phyloP scores from a whole-genome alignment of 1,140 invertebrate genomes.

The Drosophila oshimai region DNA sequence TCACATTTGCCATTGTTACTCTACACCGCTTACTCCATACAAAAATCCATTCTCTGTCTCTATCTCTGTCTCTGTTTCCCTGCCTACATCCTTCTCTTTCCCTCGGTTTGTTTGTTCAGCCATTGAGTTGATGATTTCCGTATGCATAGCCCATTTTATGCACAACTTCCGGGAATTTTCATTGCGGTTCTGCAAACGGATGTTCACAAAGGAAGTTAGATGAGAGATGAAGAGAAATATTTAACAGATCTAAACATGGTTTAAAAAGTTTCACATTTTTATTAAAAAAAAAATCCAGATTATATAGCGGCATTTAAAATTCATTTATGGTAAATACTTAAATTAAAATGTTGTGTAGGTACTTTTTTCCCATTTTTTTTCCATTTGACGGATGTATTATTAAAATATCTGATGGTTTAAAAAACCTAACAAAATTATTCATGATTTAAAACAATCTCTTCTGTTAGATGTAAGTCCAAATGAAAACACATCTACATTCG shows the following conservation, averaged over 20 bases:
- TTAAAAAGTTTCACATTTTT: not conserved
- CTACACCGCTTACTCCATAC: conserved; percentile 28
- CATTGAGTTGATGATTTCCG: conserved; percentile 82
- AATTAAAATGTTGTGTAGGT: no score
- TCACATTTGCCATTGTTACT: conserved; percentile 65
- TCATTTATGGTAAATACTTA: no score
- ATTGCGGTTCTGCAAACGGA: conserved; percentile 78
- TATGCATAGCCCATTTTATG: conserved; percentile 82
- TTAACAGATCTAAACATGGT: not conserved
- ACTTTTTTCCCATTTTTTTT: no score
- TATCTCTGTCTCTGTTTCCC: not conserved
- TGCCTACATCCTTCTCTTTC: not conserved
- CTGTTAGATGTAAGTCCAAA: no score
- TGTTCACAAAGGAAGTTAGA: conserved; percentile 12
- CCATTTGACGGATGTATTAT: no score
- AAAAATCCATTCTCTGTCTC: not conserved
- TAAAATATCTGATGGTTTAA: no score
- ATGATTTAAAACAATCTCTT: no score
- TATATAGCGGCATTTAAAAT: no score
- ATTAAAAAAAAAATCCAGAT: not conserved
- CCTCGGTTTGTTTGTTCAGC: conserved; percentile 62
- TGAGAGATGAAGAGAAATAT: conserved; percentile 10
- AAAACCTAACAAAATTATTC: no score
- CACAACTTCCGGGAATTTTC: conserved; percentile 81
- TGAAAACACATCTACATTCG: no score